A percentile compares a stretch with the other conserved stretches of the same genome.
phyloP scores from a whole-genome alignment of 2,888 invertebrate species.

The Latrodectus elegans region DNA sequence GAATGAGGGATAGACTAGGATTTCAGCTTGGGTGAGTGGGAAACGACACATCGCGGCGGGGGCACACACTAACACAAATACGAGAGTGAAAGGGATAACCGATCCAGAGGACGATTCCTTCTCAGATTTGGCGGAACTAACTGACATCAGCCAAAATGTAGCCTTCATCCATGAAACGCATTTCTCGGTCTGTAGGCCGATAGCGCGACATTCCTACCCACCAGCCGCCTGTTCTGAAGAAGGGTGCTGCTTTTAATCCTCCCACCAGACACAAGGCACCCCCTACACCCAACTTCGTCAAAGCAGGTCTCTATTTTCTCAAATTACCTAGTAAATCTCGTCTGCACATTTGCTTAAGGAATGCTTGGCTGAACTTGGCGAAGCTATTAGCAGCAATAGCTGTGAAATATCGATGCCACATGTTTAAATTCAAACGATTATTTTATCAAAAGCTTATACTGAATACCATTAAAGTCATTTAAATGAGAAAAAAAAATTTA shows the following conservation, averaged over 20 bases:
- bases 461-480: no score
- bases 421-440: no score
- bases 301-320: background rate
- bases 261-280: constrained; percentile 11
- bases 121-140: constrained; percentile 44
- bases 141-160: constrained; percentile 25
- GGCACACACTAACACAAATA: constrained; percentile 31
- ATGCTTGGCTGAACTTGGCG: no score
- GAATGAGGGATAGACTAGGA: constrained; percentile 57
- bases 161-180: constrained; percentile 22
- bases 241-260: background rate
- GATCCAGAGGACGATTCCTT: constrained; percentile 35
- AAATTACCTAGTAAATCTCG: background rate
- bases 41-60: constrained; percentile 38
- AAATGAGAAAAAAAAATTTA: no score
- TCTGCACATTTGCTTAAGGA: no score
- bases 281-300: background rate
- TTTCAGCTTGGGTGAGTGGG: constrained; percentile 64
- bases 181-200: constrained; percentile 56
- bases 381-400: no score
- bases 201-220: constrained; percentile 28
- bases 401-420: no score
- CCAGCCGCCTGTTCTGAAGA: constrained; percentile 1
- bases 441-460: no score
- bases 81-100: constrained; percentile 32